Base-by-base conservation (phyloP, 2,888 invertebrate genomes). In the Brassicogethes aeneus region DNA sequence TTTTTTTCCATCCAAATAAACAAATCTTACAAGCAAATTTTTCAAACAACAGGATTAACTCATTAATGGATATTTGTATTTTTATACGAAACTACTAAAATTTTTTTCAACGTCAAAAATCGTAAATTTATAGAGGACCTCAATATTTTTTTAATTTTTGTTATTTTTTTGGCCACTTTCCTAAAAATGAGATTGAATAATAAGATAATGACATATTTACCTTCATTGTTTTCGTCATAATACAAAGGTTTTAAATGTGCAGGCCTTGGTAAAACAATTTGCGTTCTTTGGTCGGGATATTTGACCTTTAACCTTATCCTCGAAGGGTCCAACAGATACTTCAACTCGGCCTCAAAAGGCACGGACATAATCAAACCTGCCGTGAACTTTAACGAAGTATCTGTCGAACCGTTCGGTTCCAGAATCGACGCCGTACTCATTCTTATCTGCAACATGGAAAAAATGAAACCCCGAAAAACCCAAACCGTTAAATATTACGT, bases 201-300 rank as follows among this genome's bases (percentile, higher is more conserved):
- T 37, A 7, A 12, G 37, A 2, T 37, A 5, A 23, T n/a, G n/a
- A 10, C 8, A 41, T 32, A n/a, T 23, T 42, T 47, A 60, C 60
- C 63, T 52, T 60, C 57, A 41, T 54, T 63, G 15, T 72, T 72
- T 41, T 71, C 72, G 3, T 76, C 77, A 36, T 56, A 57, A 49
- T 78, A 73, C 55, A 85, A 74, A 37, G 80, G 76, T 23, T 85
- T 77, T 55, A 94, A 75, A 60, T 93, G 90, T 39, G 82, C 76
- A 5, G 77, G 71, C 36, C 82, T 77, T 2, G 93, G 94, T 41
- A 87, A 75, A 42, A 91, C 76, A 42, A 93, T 75, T 63, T 93
- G 89, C 42, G 82, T 79, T 60, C 85, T 81, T 56, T 92, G 88
- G 72, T 96, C 95, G 0, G 95, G 94, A 71, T 95, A 95, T 51